These are phyloP conservation scores for Eupithecia pulchellata DNA, from an alignment of 2,888 invertebrate species.

Conservation along the genomic window DNA sequence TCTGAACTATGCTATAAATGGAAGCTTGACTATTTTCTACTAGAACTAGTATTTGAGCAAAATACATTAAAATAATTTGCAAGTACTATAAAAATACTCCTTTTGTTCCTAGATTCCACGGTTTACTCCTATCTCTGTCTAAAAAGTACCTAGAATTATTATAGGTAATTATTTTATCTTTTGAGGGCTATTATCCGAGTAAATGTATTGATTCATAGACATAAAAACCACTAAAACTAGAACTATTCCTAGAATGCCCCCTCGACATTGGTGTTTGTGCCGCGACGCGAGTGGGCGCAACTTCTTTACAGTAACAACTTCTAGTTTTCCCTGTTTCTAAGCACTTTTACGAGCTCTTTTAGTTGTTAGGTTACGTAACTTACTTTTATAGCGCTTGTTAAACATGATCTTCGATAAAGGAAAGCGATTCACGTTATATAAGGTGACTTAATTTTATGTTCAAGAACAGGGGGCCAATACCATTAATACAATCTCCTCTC, in stretches of 20 bases:
- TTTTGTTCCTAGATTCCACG: neutral
- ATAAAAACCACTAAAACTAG: neutral
- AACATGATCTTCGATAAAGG: neutral
- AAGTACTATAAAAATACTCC: neutral
- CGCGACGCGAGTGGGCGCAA: neutral
- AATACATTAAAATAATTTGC: neutral
- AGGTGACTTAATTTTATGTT: neutral
- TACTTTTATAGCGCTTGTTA: neutral
- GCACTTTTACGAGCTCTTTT: neutral
- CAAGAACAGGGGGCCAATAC: too few relatives aligned
- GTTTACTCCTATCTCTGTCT: neutral
- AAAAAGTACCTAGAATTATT: neutral
- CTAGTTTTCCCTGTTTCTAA: neutral
- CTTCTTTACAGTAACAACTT: neutral
- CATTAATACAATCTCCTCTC: too few relatives aligned
- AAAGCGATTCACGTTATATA: neutral
- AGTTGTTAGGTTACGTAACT: neutral
- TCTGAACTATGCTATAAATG: neutral
- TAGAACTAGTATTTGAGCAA: neutral
- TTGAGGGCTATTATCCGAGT: neutral
- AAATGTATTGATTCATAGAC: neutral
- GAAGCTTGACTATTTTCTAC: neutral
- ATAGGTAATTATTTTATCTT: neutral
- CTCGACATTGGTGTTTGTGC: neutral
- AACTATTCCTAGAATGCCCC: neutral